Evolutionary conservation across 53 echinoderm and acorn worm species (phyloP), one percentile per base, ranked within the genome.

Genomic region (Paracentrotus lividus): DNA sequence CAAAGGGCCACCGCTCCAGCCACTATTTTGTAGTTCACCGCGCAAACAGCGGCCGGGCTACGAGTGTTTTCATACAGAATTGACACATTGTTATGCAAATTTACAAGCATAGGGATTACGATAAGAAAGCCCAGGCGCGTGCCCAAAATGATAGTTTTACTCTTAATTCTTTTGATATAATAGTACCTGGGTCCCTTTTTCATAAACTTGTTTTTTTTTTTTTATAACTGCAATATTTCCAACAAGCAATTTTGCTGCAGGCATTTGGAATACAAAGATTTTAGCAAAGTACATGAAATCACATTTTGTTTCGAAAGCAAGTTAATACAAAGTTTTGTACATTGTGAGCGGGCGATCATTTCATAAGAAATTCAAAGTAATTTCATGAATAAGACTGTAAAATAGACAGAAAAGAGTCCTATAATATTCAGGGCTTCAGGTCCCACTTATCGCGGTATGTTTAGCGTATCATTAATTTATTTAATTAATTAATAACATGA

Each of bases 101-200:
- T 44, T 44, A 40, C 49, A 8, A 12, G 49, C 47, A n/a, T 47
- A 81, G 10, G 44, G 81, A 81, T 81, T 81, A 81, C 47, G 47
- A 9, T 81, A 81, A 81, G 81, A 81, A 81, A 81, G 81, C 26
- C 81, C 45, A 38, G n/a, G 49, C 81, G 14, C 81, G 81, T 78
- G 81, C 47, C 81, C 1, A 27, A 81, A 81, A 45, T 47, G 49
- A 81, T 81, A 81, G 81, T 81, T 81, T 47, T 47, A 32, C 47
- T 45, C 26, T 18, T 47, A 1, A 81, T 45, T 47, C 81, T 81
- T 81, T 47, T 32, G 23, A 67, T 31, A 13, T 67, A 67, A 20
- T 12, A 33, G 36, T 29, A 77, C 13, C 12, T 81, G 81, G 0
- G 49, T 14, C n/a, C 81, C 10, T 81, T 43, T n/a, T 78, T 44